Evolutionary conservation across 2,113 vertebrate species (phyloP), one percentile per base, ranked within the genome.

Genomic region (Poeciliopsis retropinna): DNA sequence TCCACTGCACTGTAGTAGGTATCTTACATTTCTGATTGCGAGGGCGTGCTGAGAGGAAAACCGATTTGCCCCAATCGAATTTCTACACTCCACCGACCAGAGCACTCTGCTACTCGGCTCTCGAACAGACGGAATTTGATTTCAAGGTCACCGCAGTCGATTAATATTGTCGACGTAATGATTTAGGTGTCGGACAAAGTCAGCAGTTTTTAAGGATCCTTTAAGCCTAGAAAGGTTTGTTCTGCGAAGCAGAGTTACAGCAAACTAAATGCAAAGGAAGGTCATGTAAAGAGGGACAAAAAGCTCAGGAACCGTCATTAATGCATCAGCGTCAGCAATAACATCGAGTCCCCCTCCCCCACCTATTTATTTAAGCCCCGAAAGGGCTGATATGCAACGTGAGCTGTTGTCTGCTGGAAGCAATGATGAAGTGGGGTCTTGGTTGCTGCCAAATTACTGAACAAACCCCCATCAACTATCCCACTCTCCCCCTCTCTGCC

Each of bases 281-380:
- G 75, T 29, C 70, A 27, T 75, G 17, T 74, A 75, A 54, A 81
- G 73, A 78, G 84, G 86, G 84, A 84, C 72, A 73, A 72, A 80
- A 78, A 84, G 84, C 91, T 92, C 91, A 92, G 90, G 90, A 91
- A 91, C 79, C 79, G 79, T 81, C 75, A 77, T 72, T 10, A 85
- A 80, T 80, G 77, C 85, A 88, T 88, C 86, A 88, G 89, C 89
- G 89, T 88, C 86, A 88, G 89, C 91, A 92, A 92, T 92, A 90
- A 91, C 71, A 72, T 70, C n/a, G 37, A 76, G 68, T 62, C 39
- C 70, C 66, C 22, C 44, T 41, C 28, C 32, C 29, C 13, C 25
- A 28, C 64, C 54, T 72, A 57, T 57, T 57, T 31, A 5, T 82
- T 87, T 84, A 29, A 62, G 57, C 62, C 30, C 17, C 22, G 22